Base-by-base conservation (phyloP, 2,797 vertebrate species). In the Brotula barbata region DNA sequence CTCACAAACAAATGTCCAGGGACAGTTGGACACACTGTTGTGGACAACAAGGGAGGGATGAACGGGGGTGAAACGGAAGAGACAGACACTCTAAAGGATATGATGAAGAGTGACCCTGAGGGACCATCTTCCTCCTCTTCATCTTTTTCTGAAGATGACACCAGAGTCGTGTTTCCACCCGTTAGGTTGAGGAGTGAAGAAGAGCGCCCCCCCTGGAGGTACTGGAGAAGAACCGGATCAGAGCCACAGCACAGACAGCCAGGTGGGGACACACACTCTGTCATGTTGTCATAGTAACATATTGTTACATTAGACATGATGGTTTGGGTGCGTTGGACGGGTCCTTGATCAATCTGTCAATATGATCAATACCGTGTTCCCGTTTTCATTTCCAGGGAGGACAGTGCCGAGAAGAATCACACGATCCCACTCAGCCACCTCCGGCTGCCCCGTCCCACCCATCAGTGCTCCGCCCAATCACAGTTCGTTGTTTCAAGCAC, bases 191-290 rank as follows among this genome's bases (percentile, higher is more conserved):
- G 12, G 8, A 25, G 47, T 49, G 79, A 73, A 19, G 70, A 69
- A 46, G 68, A 49, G 34, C 90, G 64, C 65, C 88, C 88, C 0
- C 64, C 80, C 7, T 92, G 93, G 91, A 93, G 80, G 54, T 94
- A 92, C 46, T 95, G 94, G 94, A 91, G 84, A 64, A 92, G 80
- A 71, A 93, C 74, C 0, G 73, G 89, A 15, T 39, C 80, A 1
- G 90, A 92, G 28, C 91, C 87, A 20, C 78, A 80, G 0, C 73
- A 71, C 51, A 88, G 68, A 33, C 90, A 90, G 67, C 88, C 92
- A 91, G 94, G 94, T 94, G 85, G 15, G n/a, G 64, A 65, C 51
- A 13, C 23, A 28, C 21, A 58, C 22, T 17, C 20, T 7, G n/a
- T 7, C 31, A 39, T n/a, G n/a, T n/a, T n/a, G n/a, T n/a, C n/a